Evolutionary conservation across 2,797 vertebrate genomes (phyloP).

Genomic region (Scomberomorus guttatus): DNA sequence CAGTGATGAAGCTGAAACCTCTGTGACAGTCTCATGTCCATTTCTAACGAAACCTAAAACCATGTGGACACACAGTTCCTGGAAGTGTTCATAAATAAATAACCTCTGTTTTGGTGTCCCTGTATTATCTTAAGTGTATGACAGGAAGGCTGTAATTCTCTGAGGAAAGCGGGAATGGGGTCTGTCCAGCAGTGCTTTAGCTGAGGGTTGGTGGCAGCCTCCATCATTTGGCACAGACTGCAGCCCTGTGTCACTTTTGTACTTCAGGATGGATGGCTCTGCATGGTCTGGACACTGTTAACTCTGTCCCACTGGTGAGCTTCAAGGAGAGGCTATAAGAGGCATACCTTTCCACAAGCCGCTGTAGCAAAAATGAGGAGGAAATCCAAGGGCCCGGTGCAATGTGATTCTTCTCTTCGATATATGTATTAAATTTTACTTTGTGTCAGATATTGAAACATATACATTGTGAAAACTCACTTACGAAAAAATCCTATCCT

Average conservation of each 20-base stretch:
- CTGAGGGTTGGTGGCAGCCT: conserved; percentile 75
- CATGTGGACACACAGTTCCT: conserved; percentile 73
- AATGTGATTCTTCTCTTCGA: conserved; percentile 72
- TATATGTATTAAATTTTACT: conserved; percentile 77
- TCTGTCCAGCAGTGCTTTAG: conserved; percentile 71
- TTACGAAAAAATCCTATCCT: conserved; percentile 63
- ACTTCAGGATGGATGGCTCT: conserved; percentile 81
- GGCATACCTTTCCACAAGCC: conserved; percentile 48
- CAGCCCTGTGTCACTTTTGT: conserved; percentile 78
- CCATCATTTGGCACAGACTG: conserved; percentile 78
- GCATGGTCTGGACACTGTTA: conserved; percentile 70
- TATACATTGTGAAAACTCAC: conserved; percentile 75
- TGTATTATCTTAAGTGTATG: conserved; percentile 81
- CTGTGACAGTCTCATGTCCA: conserved; percentile 68
- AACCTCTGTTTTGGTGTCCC: conserved; percentile 84
- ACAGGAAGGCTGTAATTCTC: conserved; percentile 80
- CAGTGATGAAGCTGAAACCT: conserved; percentile 57
- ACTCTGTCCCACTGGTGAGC: conserved; percentile 73
- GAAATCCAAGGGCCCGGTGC: conserved; percentile 41
- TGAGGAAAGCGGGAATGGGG: conserved; percentile 67
- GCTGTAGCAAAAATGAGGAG: conserved; percentile 34
- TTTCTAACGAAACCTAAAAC: conserved; percentile 81
- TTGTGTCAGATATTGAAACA: conserved; percentile 73
- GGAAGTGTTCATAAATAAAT: conserved; percentile 86
- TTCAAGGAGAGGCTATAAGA: conserved; percentile 77